phyloP scores from a whole-genome alignment of 2,113 vertebrate species.

The Colaptes auratus region DNA sequence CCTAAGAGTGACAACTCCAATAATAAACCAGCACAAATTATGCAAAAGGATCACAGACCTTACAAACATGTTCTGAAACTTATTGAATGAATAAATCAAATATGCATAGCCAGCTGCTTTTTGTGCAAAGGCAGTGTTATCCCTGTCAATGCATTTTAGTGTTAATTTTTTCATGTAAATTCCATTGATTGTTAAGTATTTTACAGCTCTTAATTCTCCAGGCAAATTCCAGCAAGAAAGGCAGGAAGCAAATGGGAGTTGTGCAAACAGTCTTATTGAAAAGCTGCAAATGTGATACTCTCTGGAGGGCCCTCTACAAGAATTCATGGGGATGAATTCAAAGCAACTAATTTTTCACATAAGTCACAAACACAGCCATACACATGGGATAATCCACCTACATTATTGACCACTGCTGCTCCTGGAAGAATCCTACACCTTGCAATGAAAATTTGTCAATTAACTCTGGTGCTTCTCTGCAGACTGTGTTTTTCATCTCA shows the following conservation, averaged over 20 bases:
- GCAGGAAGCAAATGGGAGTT: neutral
- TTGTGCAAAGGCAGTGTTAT: neutral
- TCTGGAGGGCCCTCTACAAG: neutral
- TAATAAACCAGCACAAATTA: slow-evolving; percentile 46
- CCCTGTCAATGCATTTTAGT: neutral
- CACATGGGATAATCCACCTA: neutral
- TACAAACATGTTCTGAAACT: slow-evolving; percentile 16
- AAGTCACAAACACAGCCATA: neutral
- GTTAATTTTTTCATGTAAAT: slow-evolving; percentile 40
- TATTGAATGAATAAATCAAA: slow-evolving; percentile 46
- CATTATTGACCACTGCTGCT: neutral
- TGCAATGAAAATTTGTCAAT: neutral
- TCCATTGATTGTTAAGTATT: slow-evolving; percentile 42
- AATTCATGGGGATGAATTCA: slow-evolving; percentile 5
- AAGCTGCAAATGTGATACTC: neutral
- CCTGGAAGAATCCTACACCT: neutral
- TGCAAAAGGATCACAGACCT: slow-evolving; percentile 16
- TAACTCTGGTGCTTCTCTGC: neutral
- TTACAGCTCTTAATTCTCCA: slow-evolving; percentile 32
- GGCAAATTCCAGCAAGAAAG: neutral
- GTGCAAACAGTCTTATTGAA: neutral
- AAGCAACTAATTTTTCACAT: neutral
- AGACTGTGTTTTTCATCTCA: neutral
- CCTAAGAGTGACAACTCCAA: slow-evolving; percentile 3
- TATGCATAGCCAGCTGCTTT: slow-evolving; percentile 15